phyloP scores from a whole-genome alignment of 2,113 vertebrate genomes.

The Takifugu bimaculatus region DNA sequence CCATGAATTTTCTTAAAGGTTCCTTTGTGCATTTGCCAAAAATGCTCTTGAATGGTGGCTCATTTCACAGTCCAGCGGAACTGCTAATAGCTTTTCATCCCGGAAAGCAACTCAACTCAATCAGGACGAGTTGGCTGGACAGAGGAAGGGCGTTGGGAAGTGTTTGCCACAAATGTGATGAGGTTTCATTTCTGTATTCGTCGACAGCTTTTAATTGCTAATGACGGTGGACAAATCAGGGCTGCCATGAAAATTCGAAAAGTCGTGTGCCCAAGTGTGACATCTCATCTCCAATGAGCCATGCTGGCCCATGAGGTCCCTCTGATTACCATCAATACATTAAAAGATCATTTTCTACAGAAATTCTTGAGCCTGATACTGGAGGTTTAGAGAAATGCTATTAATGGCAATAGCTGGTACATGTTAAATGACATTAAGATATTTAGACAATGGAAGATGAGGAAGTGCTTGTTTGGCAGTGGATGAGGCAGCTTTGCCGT shows the following conservation, averaged over 20 bases:
- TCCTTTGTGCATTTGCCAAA: conserved; percentile 48
- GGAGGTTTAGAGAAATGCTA: too few species aligned
- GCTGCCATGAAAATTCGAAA: neutral
- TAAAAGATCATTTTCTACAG: neutral
- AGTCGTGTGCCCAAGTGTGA: neutral
- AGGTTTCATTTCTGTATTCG: conserved; percentile 6
- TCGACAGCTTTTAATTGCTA: neutral
- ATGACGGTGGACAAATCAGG: neutral
- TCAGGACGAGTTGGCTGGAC: conserved; percentile 48
- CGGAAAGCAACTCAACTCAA: conserved; percentile 57
- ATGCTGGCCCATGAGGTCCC: neutral
- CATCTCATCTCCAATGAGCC: neutral
- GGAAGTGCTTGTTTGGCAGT: too few species aligned
- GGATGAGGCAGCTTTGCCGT: too few species aligned
- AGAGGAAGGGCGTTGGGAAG: conserved; percentile 27
- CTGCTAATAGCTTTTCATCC: conserved; percentile 65
- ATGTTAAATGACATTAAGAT: too few species aligned
- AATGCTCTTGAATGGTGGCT: conserved; percentile 54
- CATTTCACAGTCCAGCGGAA: conserved; percentile 71
- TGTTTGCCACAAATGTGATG: conserved; percentile 19
- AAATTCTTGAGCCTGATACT: neutral
- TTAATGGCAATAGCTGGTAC: too few species aligned
- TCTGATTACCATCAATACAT: neutral
- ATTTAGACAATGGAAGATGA: too few species aligned
- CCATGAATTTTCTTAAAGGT: conserved; percentile 50